Evolutionary conservation across 2,888 invertebrate species (phyloP), one percentile per base, ranked within the genome.

Genomic region (Hetaerina titia): DNA sequence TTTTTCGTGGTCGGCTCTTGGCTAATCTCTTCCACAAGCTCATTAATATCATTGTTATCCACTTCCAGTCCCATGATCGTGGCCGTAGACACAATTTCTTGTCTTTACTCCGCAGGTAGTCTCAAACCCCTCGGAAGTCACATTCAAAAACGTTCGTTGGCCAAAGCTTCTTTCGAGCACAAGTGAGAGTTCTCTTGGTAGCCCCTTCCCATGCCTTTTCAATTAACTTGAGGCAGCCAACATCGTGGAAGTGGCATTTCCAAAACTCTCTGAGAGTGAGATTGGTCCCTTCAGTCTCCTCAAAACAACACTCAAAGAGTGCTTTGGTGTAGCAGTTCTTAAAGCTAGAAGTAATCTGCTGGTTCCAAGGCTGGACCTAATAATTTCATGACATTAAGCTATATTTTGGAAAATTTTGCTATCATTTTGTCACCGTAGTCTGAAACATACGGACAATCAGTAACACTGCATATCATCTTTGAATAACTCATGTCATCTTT

Each of bases 241-340:
- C 95, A 95, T 96, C 96, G 95, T 96, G 96, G 95, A 96, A 96
- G 95, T 96, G 96, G 89, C 96, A 95, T 95, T 96, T 96, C 96
- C 96, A 96, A 95, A 96, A 96, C 95, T 96, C 96, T 96, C 96
- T 95, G 95, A 96, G 96, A 90, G 96, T 96, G 81, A 96, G 95
- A 95, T 96, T 95, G 95, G 96, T 96, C 94, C 9, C 81, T 81
- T 81, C 81, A 81, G 81, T 81, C n/a, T n/a, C 81, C 81, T 81
- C 81, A 95, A 96, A 96, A 95, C 96, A 96, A 90, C 95, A 95
- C 95, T 95, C 95, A 96, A 96, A 94, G 96, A 95, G 90, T 94
- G 95, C 95, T 95, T 96, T 96, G 57, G 96, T 96, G 95, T 96
- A 96, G 87, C 96, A 95, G 95, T 96, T 96, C 95, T 96, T 96